Conservation (phyloP, 2,113 vertebrate genomes). For the Formicarius rufipectus region DNA sequence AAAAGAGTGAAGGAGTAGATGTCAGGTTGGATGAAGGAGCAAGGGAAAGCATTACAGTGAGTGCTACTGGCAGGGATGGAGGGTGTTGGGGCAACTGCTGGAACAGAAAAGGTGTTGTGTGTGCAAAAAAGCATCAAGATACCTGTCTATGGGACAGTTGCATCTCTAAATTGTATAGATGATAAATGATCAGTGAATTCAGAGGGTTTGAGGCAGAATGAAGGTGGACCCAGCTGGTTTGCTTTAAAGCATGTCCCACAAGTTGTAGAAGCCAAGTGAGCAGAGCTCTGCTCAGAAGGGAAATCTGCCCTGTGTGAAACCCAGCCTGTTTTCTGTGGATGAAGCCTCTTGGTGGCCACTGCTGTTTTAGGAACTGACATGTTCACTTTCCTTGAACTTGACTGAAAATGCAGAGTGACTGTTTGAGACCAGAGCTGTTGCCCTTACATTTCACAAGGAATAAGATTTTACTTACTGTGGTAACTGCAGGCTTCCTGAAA, state of each 20-base stretch:
- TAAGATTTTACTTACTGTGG: slow-evolving; percentile 17
- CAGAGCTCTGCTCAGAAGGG: slow-evolving; percentile 40
- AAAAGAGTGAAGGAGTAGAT: not conserved
- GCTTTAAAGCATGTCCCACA: slow-evolving; percentile 2
- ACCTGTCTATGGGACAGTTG: not conserved
- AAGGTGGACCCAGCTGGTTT: not conserved
- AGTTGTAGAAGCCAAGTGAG: not conserved
- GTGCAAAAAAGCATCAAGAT: not conserved
- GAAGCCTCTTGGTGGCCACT: slow-evolving; percentile 30
- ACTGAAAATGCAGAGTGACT: slow-evolving; percentile 42
- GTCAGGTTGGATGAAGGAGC: not conserved
- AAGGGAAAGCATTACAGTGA: not conserved
- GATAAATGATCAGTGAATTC: not conserved
- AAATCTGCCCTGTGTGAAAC: not conserved
- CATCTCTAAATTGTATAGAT: not conserved
- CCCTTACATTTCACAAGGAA: slow-evolving; percentile 30
- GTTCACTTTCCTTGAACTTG: slow-evolving; percentile 59
- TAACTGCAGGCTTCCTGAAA: not conserved
- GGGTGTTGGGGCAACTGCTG: not conserved
- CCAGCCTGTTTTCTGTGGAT: slow-evolving; percentile 24
- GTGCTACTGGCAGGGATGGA: not conserved
- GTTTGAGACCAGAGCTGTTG: slow-evolving; percentile 31
- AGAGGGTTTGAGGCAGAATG: not conserved
- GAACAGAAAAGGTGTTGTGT: not conserved
- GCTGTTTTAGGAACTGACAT: slow-evolving; percentile 57